Evolutionary conservation across 2,888 invertebrate species (phyloP), one percentile per base, ranked within the genome.

Genomic region (Pseudococcus jackbeardsleyi): DNA sequence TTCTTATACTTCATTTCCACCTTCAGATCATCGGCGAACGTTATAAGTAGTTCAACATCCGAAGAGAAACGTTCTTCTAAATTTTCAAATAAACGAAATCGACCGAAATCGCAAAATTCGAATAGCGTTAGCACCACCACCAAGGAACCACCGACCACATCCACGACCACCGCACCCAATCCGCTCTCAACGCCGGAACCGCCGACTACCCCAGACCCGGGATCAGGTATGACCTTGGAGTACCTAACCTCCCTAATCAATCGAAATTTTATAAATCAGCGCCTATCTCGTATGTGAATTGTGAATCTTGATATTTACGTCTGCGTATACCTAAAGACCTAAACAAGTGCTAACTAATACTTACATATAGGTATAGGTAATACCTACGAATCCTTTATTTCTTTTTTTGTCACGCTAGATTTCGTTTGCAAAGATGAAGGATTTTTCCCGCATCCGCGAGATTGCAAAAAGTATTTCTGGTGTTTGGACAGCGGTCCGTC

Each of bases 391-490:
- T n/a, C n/a, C n/a, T n/a, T n/a, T n/a, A n/a, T n/a, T n/a, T 5
- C 12, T 50, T 15, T 50, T 15, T 15, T 50, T 50, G 12, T 50
- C n/a, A 11, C 92, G 26, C 26, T 33, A 95, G 97, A 96, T 91
- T 98, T 98, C 92, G 96, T 96, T 91, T 98, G 98, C 91, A 95
- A 95, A 90, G 97, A 98, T 90, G 98, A 98, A 93, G 98, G 98
- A 3, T 98, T 98, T 93, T 98, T 95, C 92, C 95, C 95, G 19
- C 97, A 98, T 92, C 97, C 97, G 0, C 94, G 96, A 68, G 97
- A 98, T 92, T 98, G 98, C 92, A 97, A 97, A 91, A 97, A 97
- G 91, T 98, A 98, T 91, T 98, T 96, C 92, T 98, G 98, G 97
- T 98, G 98, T 91, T 92, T 98, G 90, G 97, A 97, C 91, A 96